Conservation (phyloP, 2,113 vertebrate species). For the Promerops cafer region DNA sequence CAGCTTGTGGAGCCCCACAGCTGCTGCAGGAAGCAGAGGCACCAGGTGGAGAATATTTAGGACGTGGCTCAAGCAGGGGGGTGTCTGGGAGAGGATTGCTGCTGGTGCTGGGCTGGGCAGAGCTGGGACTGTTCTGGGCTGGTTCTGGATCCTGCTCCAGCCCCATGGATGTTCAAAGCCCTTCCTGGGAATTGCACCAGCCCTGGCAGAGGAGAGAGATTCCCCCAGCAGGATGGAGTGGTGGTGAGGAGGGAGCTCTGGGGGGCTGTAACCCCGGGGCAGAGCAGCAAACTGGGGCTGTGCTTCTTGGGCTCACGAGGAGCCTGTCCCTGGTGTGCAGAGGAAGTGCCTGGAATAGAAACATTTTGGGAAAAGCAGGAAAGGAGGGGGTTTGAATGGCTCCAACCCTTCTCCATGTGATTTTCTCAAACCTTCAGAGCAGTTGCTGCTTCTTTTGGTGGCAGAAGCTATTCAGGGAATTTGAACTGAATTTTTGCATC, state of each 20-base stretch:
- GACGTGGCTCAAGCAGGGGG: fast-evolving
- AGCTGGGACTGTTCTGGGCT: neutral
- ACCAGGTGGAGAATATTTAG: neutral
- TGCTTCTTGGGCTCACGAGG: neutral
- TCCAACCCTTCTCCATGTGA: neutral
- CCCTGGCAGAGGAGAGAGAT: neutral
- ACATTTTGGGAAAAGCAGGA: neutral
- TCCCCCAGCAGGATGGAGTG: neutral
- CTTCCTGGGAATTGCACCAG: neutral
- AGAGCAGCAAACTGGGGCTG: neutral
- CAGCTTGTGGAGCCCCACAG: neutral
- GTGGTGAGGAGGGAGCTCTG: neutral
- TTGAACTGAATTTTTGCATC: constrained; percentile 6
- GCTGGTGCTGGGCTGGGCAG: neutral
- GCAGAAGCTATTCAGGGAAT: neutral
- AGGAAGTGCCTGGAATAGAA: neutral
- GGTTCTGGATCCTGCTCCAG: neutral
- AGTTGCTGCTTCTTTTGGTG: neutral
- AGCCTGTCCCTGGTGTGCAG: neutral
- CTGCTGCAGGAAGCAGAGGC: neutral
- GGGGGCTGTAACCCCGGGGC: no score
- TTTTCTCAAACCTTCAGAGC: neutral
- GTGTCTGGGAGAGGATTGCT: fast-evolving
- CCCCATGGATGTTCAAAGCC: fast-evolving
- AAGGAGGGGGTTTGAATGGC: neutral